Percentiles rank a stretch among this genome's conserved stretches.
phyloP scores from a whole-genome alignment of 1,140 invertebrate species.

The Drosophila pruinosa region DNA sequence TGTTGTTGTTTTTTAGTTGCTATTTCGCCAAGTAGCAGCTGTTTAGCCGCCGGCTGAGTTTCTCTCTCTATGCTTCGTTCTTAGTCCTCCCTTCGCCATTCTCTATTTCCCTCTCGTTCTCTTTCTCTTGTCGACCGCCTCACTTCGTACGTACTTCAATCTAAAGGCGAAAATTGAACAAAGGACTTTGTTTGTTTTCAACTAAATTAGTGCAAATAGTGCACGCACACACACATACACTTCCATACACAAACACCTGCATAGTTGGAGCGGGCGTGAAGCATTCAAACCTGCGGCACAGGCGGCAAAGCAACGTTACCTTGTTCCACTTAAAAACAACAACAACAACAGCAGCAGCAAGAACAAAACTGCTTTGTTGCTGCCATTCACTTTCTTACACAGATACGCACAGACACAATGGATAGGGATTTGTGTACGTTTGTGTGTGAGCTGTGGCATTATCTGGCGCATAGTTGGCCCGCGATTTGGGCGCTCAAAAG shows the following conservation, averaged over 20 bases:
- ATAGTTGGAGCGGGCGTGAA: slow-evolving; percentile 41
- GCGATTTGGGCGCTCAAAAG: slow-evolving; percentile 73
- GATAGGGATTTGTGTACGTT: neutral
- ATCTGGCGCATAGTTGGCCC: slow-evolving; percentile 73
- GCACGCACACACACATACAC: slow-evolving; percentile 54
- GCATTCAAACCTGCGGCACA: slow-evolving; percentile 30
- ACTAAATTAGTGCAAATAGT: slow-evolving; percentile 82
- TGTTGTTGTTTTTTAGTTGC: slow-evolving; percentile 29
- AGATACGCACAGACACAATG: slow-evolving; percentile 23
- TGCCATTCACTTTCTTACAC: slow-evolving; percentile 61
- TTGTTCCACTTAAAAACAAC: slow-evolving; percentile 71
- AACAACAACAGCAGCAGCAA: slow-evolving; percentile 40
- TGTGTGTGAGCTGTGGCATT: slow-evolving; percentile 38
- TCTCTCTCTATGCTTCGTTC: slow-evolving; percentile 32
- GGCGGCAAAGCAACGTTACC: slow-evolving; percentile 63
- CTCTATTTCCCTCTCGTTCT: slow-evolving; percentile 15
- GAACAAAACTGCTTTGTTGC: slow-evolving; percentile 46
- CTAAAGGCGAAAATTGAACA: slow-evolving; percentile 78
- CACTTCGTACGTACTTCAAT: slow-evolving; percentile 46
- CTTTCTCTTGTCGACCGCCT: slow-evolving; percentile 12
- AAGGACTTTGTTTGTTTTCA: slow-evolving; percentile 81
- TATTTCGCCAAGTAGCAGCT: slow-evolving; percentile 29
- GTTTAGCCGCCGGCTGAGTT: slow-evolving; percentile 49
- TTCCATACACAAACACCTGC: too few species aligned
- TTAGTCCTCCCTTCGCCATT: slow-evolving; percentile 4